Conservation (phyloP, 2,888 invertebrate genomes). For the Drosophila nigritarsus region DNA sequence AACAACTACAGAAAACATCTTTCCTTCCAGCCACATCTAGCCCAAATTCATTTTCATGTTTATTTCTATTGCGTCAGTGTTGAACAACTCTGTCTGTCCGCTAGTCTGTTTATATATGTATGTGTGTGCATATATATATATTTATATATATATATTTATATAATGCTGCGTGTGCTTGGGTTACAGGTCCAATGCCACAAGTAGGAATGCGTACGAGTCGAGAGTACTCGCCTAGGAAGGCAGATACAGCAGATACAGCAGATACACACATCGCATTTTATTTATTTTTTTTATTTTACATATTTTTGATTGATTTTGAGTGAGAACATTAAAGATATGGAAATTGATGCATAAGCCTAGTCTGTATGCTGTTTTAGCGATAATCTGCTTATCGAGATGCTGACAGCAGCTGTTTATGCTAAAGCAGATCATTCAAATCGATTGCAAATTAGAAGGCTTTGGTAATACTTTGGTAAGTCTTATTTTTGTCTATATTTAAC, state of each 20-base stretch:
- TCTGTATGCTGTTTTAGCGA: neutral
- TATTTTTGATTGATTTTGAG: neutral
- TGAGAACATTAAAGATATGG: no score
- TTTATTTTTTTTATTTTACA: neutral
- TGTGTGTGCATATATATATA: neutral
- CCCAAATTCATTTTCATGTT: constrained; percentile 31
- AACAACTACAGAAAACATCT: constrained; percentile 26
- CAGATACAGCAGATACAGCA: constrained; percentile 2
- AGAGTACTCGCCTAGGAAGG: neutral
- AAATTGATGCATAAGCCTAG: constrained; percentile 5
- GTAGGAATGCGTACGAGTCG: constrained; percentile 3
- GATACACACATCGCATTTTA: neutral
- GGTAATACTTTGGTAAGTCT: neutral
- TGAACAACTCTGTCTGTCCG: constrained; percentile 5
- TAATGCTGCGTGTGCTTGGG: constrained; percentile 8
- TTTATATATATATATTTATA: neutral
- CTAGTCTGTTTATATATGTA: neutral
- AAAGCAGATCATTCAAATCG: neutral
- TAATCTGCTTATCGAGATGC: neutral
- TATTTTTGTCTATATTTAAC: neutral
- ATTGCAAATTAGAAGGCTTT: neutral
- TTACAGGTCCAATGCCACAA: constrained; percentile 24
- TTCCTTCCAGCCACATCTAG: constrained; percentile 16
- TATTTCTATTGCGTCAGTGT: constrained; percentile 35
- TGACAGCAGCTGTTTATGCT: neutral